A percentile compares a stretch with the other conserved stretches of the same genome.
These are phyloP conservation scores for Chionoecetes opilio DNA, from an alignment of 1,140 invertebrate species.

Conservation along the genomic window DNA sequence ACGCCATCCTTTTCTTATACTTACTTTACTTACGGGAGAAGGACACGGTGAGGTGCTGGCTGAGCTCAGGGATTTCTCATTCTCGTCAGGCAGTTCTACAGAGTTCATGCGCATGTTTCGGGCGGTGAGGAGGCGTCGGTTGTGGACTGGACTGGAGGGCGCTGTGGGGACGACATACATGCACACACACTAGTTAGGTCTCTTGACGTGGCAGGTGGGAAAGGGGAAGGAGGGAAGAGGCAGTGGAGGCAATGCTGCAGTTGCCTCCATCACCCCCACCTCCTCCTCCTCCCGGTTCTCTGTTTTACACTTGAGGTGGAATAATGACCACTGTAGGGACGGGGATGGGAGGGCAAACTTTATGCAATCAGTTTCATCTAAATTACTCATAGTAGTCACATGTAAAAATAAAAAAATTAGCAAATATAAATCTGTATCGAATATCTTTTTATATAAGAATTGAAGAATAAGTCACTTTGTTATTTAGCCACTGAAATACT, in stretches of 20 bases:
- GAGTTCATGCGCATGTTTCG: constrained; percentile 95
- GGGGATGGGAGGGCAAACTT: no score
- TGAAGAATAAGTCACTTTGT: no score
- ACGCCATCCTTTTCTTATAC: constrained; percentile 15
- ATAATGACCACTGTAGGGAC: no score
- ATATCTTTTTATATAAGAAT: no score
- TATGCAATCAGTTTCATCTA: no score
- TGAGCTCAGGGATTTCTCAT: constrained; percentile 95
- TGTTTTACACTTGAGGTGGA: background rate
- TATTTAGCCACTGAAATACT: no score
- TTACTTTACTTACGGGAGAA: constrained; percentile 88
- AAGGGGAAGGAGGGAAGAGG: background rate
- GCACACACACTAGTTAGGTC: constrained; percentile 3
- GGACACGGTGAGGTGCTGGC: constrained; percentile 96
- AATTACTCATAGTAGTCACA: no score
- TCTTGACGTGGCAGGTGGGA: background rate
- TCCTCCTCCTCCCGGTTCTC: background rate
- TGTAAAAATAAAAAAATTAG: no score
- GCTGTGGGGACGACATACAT: constrained; percentile 85
- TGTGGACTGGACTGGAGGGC: constrained; percentile 94
- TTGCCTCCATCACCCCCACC: background rate
- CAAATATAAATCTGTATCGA: no score
- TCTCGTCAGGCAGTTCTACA: constrained; percentile 95
- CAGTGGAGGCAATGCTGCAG: no score
- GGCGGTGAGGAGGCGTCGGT: constrained; percentile 89